A percentile compares a stretch with the other conserved stretches of the same genome.
phyloP scores from a whole-genome alignment of 2,797 vertebrate genomes.

The Pyrocephalus nanus region DNA sequence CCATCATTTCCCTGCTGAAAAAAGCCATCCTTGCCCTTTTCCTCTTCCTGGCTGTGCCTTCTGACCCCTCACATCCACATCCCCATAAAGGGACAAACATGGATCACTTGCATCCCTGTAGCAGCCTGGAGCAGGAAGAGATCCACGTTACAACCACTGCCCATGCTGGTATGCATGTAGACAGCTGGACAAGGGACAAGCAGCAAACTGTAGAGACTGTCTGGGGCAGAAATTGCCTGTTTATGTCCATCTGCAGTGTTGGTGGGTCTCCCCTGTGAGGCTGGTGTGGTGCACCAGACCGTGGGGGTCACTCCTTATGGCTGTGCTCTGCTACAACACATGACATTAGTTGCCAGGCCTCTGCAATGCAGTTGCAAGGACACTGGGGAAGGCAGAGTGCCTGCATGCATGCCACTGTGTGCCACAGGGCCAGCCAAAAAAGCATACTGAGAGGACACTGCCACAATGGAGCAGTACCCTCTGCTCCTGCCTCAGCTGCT shows the following conservation, averaged over 20 bases:
- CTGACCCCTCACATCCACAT: neutral
- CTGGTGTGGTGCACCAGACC: neutral
- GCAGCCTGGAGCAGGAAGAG: fast-evolving
- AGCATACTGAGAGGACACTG: fast-evolving
- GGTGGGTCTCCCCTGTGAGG: neutral
- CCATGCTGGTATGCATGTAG: neutral
- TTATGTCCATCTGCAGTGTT: neutral
- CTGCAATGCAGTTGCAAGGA: neutral
- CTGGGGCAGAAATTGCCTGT: neutral
- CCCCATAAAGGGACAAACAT: neutral
- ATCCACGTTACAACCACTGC: neutral
- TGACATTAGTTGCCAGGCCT: neutral
- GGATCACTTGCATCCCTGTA: neutral
- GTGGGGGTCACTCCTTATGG: neutral
- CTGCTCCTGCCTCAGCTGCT: neutral
- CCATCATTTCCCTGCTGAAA: neutral
- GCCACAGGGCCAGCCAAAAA: neutral
- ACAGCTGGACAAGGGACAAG: neutral
- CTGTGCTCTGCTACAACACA: neutral
- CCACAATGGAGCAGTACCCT: neutral
- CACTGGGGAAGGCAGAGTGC: neutral
- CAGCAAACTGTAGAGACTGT: neutral
- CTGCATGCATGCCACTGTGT: neutral
- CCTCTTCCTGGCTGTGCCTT: neutral
- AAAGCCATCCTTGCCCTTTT: neutral